phyloP scores from a whole-genome alignment of 1,140 invertebrate genomes.

The Drosophila takahashii region DNA sequence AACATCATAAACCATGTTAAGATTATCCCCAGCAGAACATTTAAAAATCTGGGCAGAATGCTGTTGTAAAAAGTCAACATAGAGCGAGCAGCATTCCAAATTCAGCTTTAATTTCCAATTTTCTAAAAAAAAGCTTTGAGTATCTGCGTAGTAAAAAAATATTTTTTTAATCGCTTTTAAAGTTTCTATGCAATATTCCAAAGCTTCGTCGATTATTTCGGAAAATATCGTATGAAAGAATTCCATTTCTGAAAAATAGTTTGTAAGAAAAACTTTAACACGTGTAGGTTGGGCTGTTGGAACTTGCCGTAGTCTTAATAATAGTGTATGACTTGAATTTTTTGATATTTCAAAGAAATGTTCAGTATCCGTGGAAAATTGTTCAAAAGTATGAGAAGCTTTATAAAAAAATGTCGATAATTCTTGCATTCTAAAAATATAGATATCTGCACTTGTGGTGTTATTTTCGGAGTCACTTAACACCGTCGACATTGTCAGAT shows the following conservation, averaged over 20 bases:
- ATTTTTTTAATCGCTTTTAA: constrained; percentile 42
- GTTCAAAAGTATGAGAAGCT: constrained; percentile 29
- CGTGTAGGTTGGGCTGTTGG: constrained; percentile 54
- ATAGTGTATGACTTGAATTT: constrained; percentile 59
- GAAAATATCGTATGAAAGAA: constrained; percentile 74
- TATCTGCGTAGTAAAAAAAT: constrained; percentile 64
- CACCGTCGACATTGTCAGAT: constrained; percentile 65
- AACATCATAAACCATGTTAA: constrained; percentile 59
- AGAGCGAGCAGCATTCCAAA: constrained; percentile 55
- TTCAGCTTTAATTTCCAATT: constrained; percentile 61
- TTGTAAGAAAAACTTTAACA: constrained; percentile 62
- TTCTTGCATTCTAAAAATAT: background rate
- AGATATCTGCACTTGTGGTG: constrained; percentile 18
- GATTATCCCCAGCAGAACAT: constrained; percentile 49
- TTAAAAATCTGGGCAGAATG: constrained; percentile 66
- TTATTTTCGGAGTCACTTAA: constrained; percentile 31
- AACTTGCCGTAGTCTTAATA: constrained; percentile 68
- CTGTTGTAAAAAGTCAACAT: constrained; percentile 66
- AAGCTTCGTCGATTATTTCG: constrained; percentile 67
- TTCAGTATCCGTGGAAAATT: constrained; percentile 53
- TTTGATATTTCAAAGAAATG: constrained; percentile 59
- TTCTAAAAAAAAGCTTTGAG: constrained; percentile 51
- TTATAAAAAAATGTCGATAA: constrained; percentile 51
- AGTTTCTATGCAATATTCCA: constrained; percentile 64
- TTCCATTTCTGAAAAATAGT: constrained; percentile 80